Conservation (phyloP, 2,888 invertebrate genomes). For the Hydrotaea cyrtoneurina region DNA sequence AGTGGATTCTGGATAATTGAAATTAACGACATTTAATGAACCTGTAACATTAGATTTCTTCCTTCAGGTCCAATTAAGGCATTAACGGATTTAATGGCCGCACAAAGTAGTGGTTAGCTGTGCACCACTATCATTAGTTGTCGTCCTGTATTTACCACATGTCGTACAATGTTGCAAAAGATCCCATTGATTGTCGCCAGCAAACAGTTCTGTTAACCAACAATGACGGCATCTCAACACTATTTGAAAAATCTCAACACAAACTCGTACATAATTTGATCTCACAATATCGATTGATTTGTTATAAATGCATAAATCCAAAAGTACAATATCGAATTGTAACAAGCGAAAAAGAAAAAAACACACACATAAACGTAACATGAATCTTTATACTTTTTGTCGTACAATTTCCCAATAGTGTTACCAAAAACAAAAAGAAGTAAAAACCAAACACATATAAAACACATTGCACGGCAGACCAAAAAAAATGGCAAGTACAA, state of each 20-base stretch:
- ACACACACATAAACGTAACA: constrained; percentile 18
- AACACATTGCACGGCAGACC: neutral
- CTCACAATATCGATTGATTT: constrained; percentile 31
- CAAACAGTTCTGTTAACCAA: neutral
- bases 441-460: constrained; percentile 28
- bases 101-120: too few relatives aligned
- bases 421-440: constrained; percentile 52
- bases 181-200: neutral
- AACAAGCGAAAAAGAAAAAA: constrained; percentile 38
- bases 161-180: neutral
- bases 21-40: too few relatives aligned
- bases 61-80: too few relatives aligned
- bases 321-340: constrained; percentile 41
- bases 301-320: constrained; percentile 19
- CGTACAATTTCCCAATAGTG: constrained; percentile 64
- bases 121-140: too few relatives aligned
- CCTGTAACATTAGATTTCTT: too few relatives aligned
- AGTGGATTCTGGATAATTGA: too few relatives aligned
- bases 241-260: neutral
- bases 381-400: constrained; percentile 60
- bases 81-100: too few relatives aligned
- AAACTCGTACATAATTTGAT: constrained; percentile 14
- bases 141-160: neutral
- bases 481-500: constrained; percentile 38
- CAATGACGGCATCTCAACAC: neutral